Percentiles rank a stretch among this genome's conserved stretches.
These are phyloP conservation scores for Pterostichus niger DNA, from an alignment of 2,888 invertebrate species.

Conservation along the genomic window DNA sequence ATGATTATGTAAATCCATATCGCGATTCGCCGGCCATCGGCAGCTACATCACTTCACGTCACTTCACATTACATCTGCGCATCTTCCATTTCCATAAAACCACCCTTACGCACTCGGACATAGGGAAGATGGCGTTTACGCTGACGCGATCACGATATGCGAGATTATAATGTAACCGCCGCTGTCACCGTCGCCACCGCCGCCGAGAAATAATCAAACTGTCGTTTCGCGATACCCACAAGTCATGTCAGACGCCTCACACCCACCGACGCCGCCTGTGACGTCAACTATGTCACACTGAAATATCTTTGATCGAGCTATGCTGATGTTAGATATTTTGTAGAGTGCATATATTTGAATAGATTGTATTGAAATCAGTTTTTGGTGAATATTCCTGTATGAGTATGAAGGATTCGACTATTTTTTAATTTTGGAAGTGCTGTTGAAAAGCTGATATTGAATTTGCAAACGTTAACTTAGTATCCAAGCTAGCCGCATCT, in stretches of 20 bases:
- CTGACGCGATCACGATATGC: conserved; percentile 18
- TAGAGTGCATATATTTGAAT: conserved; percentile 40
- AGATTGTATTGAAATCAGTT: conserved; percentile 14
- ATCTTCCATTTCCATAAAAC: background rate
- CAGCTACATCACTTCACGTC: conserved; percentile 3
- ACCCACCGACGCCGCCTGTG: background rate
- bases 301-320: conserved; percentile 13
- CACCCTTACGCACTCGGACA: conserved; percentile 7
- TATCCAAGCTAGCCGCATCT: too few relatives aligned
- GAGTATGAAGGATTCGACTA: too few relatives aligned
- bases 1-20: conserved; percentile 39
- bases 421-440: too few relatives aligned
- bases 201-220: conserved; percentile 61
- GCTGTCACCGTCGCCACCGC: conserved; percentile 6
- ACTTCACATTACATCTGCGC: conserved; percentile 13
- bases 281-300: conserved; percentile 3
- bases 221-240: conserved; percentile 47
- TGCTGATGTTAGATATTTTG: conserved; percentile 24
- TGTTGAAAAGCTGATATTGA: too few relatives aligned
- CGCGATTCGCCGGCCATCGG: conserved; percentile 28
- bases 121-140: background rate
- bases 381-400: background rate
- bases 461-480: too few relatives aligned
- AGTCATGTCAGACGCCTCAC: conserved; percentile 23
- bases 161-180: conserved; percentile 29